Conservation (phyloP, 2,888 invertebrate species). For the Tipula helvola region DNA sequence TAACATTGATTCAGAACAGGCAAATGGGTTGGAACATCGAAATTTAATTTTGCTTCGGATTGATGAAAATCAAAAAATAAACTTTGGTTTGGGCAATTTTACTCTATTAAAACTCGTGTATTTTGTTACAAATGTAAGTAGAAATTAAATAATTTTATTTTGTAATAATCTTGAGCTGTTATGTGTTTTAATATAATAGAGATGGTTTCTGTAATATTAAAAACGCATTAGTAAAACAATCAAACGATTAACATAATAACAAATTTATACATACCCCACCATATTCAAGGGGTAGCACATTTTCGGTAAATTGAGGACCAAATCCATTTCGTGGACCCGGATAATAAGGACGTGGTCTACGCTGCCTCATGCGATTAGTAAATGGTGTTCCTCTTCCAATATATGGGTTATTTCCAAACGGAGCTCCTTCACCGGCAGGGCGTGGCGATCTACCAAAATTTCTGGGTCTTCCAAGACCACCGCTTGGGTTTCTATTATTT, state of each 20-base stretch:
- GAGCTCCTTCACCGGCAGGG: background rate
- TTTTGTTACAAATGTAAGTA: background rate
- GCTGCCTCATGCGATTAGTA: background rate
- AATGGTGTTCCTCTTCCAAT: background rate
- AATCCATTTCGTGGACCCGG: background rate
- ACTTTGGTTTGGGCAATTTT: no score
- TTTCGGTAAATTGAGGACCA: background rate
- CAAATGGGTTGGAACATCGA: no score
- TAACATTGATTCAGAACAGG: no score
- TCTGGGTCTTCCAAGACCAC: background rate
- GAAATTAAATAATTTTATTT: background rate
- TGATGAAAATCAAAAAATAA: no score
- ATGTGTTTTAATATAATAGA: background rate
- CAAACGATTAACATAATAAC: background rate
- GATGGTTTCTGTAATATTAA: background rate
- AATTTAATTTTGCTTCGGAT: no score
- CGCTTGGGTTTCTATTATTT: background rate
- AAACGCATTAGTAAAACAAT: background rate
- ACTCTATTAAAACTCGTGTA: background rate
- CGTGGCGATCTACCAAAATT: background rate
- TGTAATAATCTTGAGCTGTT: background rate
- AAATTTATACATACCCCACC: background rate
- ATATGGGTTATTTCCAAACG: background rate
- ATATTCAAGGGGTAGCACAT: background rate
- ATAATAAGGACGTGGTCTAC: background rate